Conservation (phyloP, 2,888 invertebrate species). For the Fabriciana adippe region DNA sequence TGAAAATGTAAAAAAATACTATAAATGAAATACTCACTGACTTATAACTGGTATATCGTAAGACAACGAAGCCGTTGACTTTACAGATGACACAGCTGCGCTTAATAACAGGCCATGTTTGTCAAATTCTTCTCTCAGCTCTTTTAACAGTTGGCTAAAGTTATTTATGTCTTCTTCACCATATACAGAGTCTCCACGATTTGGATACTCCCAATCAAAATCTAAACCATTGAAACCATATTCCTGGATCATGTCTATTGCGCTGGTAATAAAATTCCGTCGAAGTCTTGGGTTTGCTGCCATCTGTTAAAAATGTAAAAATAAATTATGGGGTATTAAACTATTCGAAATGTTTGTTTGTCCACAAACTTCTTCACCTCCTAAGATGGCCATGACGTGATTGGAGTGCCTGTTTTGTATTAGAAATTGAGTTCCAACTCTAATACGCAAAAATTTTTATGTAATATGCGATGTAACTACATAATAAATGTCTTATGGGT, state of each 20-base stretch:
- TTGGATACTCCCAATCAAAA: conserved; percentile 88
- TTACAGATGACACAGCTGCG: conserved; percentile 83
- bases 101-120: conserved; percentile 77
- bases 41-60: conserved; percentile 83
- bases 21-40: conserved; percentile 55
- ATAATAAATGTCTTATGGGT: too few species aligned
- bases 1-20: not conserved
- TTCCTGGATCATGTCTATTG: conserved; percentile 75
- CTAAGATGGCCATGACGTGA: not conserved
- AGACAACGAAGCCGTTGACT: conserved; percentile 71
- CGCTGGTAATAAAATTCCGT: conserved; percentile 81
- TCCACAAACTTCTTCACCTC: too few species aligned
- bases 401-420: not conserved
- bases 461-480: too few species aligned
- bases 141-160: conserved; percentile 78
- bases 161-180: conserved; percentile 72
- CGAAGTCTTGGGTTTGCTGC: conserved; percentile 66
- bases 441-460: too few species aligned
- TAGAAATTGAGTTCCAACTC: too few species aligned
- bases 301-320: conserved; percentile 52
- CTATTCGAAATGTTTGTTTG: too few species aligned
- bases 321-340: not conserved
- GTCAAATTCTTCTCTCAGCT: conserved; percentile 80
- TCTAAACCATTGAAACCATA: conserved; percentile 87
- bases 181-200: conserved; percentile 75